These are phyloP conservation scores for Eulemur coronatus DNA, from an alignment of 2,797 vertebrate genomes.

Conservation along the genomic window DNA sequence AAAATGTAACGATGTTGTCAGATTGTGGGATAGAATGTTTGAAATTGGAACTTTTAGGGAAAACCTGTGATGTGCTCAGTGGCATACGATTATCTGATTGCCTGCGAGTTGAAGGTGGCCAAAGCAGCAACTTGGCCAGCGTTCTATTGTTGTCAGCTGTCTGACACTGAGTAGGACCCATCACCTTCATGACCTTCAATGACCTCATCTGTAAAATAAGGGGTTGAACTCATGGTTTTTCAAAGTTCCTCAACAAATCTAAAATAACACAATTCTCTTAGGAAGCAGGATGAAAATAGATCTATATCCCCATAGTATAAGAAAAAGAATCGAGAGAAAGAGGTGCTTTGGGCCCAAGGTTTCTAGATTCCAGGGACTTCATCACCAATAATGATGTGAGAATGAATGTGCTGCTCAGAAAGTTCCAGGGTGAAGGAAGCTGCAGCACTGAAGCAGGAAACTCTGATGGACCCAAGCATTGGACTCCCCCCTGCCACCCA, in stretches of 20 bases:
- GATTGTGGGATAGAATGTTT: not conserved
- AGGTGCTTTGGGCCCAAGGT: not conserved
- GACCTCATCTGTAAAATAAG: constrained; percentile 18
- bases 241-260: not conserved
- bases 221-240: not conserved
- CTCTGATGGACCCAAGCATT: not conserved
- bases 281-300: not conserved
- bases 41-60: not conserved
- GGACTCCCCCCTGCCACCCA: not conserved
- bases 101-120: not conserved
- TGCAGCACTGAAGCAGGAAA: not conserved
- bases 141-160: not conserved
- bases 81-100: not conserved
- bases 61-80: not conserved
- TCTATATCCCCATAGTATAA: not conserved
- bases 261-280: not conserved
- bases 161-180: not conserved
- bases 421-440: not conserved
- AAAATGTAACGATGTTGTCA: not conserved
- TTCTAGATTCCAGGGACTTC: not conserved
- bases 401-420: not conserved
- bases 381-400: not conserved
- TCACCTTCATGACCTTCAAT: not conserved
- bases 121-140: not conserved
- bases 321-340: not conserved